Evolutionary conservation across 1,140 invertebrate genomes (phyloP), one percentile per base, ranked within the genome.

Genomic region (Eumaeus atala): DNA sequence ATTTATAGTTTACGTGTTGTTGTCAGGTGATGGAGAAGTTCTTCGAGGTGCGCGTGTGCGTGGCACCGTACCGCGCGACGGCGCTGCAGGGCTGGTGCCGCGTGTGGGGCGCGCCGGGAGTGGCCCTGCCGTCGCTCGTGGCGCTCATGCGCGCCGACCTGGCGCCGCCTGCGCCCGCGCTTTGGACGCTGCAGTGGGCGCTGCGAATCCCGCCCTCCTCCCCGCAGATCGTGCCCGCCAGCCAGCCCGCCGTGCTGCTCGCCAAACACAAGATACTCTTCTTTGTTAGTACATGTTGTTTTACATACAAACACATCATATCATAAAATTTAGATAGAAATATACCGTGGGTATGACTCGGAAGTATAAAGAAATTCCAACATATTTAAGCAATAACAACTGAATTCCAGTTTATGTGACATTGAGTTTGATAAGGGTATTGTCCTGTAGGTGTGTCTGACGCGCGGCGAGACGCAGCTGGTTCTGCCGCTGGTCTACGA

Each of bases 401-500:
- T 28, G 21, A 2, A 28, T 3, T 3, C 21, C 21, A 3, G 21
- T 28, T 28, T 28, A 28, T 28, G 21, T 28, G 21, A 28, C 2
- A 28, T 28, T 28, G 21, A 28, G 21, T 28, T 6, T 2, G 21
- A 28, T 28, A 6, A 38, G 9, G 2, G 17, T 44, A 9, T 11
- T n/a, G 10, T 42, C 36, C 12, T 89, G 60, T 71, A 96, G 95
- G 87, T 97, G 58, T 95, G 96, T 89, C 91, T 98, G 44, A 96
- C 94, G 0, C 89, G 95, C 56, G 95, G 96, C 62, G 92, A 94
- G 12, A 92, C 93, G 8, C 93, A 94, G 4, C 76, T 98, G 17
- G 92, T 97, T 8, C 87, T 98, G 58, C 96, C 96, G 1, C 88
- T 98, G 36, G 92, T 98, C 9, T 97, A 98, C 75, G 96, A 98